These are phyloP conservation scores for Sinocyclocheilus anshuiensis DNA, from an alignment of 2,113 vertebrate species.

Conservation along the genomic window DNA sequence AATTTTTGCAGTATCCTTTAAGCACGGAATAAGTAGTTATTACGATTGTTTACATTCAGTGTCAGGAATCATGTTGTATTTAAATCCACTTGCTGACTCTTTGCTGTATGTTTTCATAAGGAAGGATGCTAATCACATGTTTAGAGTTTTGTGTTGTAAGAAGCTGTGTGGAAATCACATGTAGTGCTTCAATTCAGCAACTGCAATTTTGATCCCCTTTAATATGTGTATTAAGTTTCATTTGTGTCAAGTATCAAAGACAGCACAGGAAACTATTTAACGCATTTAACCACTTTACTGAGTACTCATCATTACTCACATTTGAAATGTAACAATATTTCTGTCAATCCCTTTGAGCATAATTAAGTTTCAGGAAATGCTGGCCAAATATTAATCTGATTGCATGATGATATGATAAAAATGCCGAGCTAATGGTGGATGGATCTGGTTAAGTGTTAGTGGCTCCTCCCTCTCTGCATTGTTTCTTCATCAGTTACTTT, in stretches of 20 bases:
- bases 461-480: neutral
- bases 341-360: neutral
- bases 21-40: too few relatives aligned
- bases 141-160: slow-evolving; percentile 19
- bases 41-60: too few relatives aligned
- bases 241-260: neutral
- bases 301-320: slow-evolving; percentile 2
- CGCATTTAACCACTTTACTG: neutral
- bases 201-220: neutral
- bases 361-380: slow-evolving; percentile 4
- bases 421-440: neutral
- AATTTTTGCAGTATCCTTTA: too few relatives aligned
- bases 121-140: slow-evolving; percentile 11
- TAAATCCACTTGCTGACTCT: slow-evolving; percentile 11
- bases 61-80: too few relatives aligned
- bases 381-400: neutral
- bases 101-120: slow-evolving; percentile 47
- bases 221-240: neutral
- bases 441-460: neutral
- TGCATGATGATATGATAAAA: neutral
- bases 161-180: neutral
- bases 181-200: neutral
- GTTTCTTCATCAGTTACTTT: slow-evolving; percentile 8
- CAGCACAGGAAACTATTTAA: neutral
- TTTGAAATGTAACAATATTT: neutral